Evolutionary conservation across 2,888 invertebrate genomes (phyloP), one percentile per base, ranked within the genome.

Genomic region (Stramonita haemastoma): DNA sequence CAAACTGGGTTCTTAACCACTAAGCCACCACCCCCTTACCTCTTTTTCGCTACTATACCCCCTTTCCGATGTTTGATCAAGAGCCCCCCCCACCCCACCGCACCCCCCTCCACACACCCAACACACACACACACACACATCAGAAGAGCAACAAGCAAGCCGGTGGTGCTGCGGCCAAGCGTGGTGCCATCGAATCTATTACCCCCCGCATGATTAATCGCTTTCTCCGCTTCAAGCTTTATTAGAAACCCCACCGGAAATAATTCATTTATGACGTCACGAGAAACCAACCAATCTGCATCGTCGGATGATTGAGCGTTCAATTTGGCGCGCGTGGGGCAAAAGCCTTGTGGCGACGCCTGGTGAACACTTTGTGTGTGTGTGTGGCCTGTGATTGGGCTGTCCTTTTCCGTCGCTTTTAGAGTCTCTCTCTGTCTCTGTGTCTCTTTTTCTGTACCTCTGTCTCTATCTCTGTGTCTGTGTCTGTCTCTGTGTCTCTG

Each of bases 241-340:
- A 60, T 57, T 60, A 60, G 60, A 89, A n/a, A 84, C 36, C n/a
- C 17, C 70, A 70, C 88, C 85, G 88, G 84, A 89, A 84, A 77
- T 85, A 83, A 70, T 46, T 85, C 70, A 85, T 85, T 85, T 73
- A 46, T 89, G 84, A 85, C 85, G 85, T 70, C 85, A 89, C 84
- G 60, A 84, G 70, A 84, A 85, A 79, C 86, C 46, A 79, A 36
- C 79, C 66, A 86, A 85, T 85, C 85, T 85, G 73, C 60, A 19
- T 29, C 60, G 85, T 29, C 85, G 85, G 85, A 60, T 85, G 85
- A 85, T 85, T 85, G 85, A 85, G 29, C 60, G 85, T 57, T 29
- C 85, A 85, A 85, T 85, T 85, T 85, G 57, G 85, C 32, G 13
- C n/a, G n/a, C 2, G 29, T n/a, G n/a, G n/a, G n/a, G 29, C n/a